A percentile compares a stretch with the other conserved stretches of the same genome.
Conservation (phyloP, 2,797 vertebrate genomes). For the Urosaurus nigricauda region DNA sequence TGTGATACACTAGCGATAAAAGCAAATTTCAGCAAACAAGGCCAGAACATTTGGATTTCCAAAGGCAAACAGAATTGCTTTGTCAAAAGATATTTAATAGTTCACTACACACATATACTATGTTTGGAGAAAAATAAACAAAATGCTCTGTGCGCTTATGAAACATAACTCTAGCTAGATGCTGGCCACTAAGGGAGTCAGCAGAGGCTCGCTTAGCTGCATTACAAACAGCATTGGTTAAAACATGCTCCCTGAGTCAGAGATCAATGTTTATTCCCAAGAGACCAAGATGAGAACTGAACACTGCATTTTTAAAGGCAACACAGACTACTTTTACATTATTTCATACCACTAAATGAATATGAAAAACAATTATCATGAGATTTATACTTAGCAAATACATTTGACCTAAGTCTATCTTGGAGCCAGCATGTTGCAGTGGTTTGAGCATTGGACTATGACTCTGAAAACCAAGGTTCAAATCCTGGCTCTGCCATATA, state of each 20-base stretch:
- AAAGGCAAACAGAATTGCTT: slow-evolving; percentile 26
- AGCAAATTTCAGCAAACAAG: slow-evolving; percentile 16
- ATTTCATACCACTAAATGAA: neutral
- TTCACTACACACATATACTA: slow-evolving; percentile 28
- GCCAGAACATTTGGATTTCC: slow-evolving; percentile 29
- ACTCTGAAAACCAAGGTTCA: too few species aligned
- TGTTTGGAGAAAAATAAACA: slow-evolving; percentile 17
- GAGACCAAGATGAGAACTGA: neutral
- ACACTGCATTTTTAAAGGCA: neutral
- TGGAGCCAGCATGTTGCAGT: too few species aligned
- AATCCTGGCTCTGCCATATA: too few species aligned
- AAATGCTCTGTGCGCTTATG: slow-evolving; percentile 17
- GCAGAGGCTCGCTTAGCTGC: neutral
- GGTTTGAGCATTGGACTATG: too few species aligned
- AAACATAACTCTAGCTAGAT: slow-evolving; percentile 19
- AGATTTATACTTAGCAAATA: neutral
- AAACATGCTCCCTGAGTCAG: slow-evolving; percentile 19
- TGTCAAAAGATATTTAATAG: slow-evolving; percentile 43
- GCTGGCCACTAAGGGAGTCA: slow-evolving; percentile 7
- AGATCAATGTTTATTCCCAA: slow-evolving; percentile 12
- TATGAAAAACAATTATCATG: neutral
- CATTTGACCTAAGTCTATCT: neutral
- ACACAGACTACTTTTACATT: neutral
- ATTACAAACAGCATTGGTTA: neutral
- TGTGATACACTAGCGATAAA: slow-evolving; percentile 5